Conservation (phyloP, 2,888 invertebrate species). For the Agrotis exclamationis region DNA sequence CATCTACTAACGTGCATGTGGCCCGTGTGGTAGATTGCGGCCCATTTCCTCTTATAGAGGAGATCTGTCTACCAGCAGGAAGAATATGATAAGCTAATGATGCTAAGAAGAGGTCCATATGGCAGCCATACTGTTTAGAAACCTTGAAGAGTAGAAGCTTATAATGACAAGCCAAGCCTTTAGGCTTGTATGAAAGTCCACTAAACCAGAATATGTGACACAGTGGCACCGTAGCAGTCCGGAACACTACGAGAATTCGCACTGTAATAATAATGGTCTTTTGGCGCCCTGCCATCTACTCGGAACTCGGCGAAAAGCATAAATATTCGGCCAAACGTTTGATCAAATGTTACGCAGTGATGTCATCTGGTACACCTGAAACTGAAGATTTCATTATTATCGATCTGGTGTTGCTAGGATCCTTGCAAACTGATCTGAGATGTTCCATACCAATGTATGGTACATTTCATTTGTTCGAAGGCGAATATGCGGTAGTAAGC, state of each 20-base stretch:
- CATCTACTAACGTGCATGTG: too few species aligned
- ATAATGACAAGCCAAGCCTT: too few species aligned
- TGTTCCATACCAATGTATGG: neutral
- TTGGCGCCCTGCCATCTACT: constrained; percentile 66
- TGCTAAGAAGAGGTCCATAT: too few species aligned
- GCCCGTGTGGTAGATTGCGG: too few species aligned
- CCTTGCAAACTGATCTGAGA: neutral
- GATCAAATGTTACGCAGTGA: constrained; percentile 62
- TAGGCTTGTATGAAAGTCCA: neutral
- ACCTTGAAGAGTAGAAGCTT: too few species aligned
- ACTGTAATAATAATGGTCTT: constrained; percentile 62
- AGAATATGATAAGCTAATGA: too few species aligned
- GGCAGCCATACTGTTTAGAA: too few species aligned
- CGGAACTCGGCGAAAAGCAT: constrained; percentile 60
- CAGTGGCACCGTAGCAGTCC: constrained; percentile 52
- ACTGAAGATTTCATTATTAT: constrained; percentile 40
- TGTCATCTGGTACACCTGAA: constrained; percentile 59
- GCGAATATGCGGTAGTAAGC: neutral
- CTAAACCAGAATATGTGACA: constrained; percentile 54
- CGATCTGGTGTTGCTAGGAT: constrained; percentile 27
- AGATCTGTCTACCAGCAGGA: too few species aligned
- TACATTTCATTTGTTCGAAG: neutral
- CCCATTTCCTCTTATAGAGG: too few species aligned
- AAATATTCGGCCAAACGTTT: constrained; percentile 67
- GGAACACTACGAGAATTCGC: constrained; percentile 62